These are phyloP conservation scores for Chouioia cunea DNA, from an alignment of 2,888 invertebrate species.

Conservation along the genomic window DNA sequence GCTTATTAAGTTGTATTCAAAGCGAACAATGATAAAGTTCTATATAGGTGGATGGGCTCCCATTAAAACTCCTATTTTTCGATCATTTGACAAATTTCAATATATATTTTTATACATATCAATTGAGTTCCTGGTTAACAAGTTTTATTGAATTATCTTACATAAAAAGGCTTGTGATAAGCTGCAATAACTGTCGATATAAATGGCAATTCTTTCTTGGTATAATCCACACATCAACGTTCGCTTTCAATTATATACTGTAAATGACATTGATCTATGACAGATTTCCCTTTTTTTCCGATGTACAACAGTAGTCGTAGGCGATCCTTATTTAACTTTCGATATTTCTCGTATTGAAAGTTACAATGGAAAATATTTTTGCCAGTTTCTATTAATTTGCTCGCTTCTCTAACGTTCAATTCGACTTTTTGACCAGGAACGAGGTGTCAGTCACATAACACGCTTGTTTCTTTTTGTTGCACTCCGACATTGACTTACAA, in stretches of 20 bases:
- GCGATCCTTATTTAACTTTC: too few relatives aligned
- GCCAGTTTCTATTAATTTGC: too few relatives aligned
- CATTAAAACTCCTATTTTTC: slow-evolving; percentile 32
- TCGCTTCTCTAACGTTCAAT: slow-evolving; percentile 5
- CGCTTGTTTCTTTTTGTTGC: slow-evolving; percentile 19
- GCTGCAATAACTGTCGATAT: too few relatives aligned
- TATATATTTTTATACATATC: slow-evolving; percentile 19
- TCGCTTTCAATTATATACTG: too few relatives aligned
- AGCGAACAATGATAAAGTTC: slow-evolving; percentile 7
- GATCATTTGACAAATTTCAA: slow-evolving; percentile 26
- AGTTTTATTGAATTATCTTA: slow-evolving; percentile 18
- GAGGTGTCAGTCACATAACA: slow-evolving; percentile 16
- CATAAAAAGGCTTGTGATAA: slow-evolving; percentile 6
- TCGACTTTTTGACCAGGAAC: slow-evolving; percentile 40
- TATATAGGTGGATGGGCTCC: slow-evolving; percentile 14
- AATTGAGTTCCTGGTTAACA: slow-evolving; percentile 40
- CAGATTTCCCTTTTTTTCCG: too few relatives aligned
- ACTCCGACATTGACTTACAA: slow-evolving; percentile 5
- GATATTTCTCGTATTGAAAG: too few relatives aligned
- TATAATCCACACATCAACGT: too few relatives aligned
- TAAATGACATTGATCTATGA: too few relatives aligned
- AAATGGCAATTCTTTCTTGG: too few relatives aligned
- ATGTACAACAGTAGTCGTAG: too few relatives aligned
- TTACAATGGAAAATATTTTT: too few relatives aligned
- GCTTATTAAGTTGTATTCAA: slow-evolving; percentile 2